These are phyloP conservation scores for Lepus townsendii DNA, from an alignment of 2,797 vertebrate genomes.

Conservation along the genomic window DNA sequence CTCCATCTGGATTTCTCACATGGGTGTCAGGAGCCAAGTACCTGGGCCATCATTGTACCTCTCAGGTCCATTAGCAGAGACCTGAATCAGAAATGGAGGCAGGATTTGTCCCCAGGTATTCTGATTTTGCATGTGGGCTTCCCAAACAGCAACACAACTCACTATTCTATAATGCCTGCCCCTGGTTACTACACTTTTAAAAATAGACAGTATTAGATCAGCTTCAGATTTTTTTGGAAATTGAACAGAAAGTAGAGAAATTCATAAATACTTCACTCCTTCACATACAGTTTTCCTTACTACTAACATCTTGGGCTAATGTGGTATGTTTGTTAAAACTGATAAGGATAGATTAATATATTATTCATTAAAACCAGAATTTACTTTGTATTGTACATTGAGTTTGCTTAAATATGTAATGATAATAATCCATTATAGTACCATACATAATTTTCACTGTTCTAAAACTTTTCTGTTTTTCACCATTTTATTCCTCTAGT, in stretches of 20 bases:
- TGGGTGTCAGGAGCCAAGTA: too few species aligned
- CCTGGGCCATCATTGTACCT: too few species aligned
- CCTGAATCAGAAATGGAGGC: too few species aligned
- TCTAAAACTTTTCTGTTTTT: not conserved
- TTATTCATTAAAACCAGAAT: not conserved
- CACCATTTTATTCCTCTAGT: not conserved
- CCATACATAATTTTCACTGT: not conserved
- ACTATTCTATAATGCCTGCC: too few species aligned
- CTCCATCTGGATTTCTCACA: too few species aligned
- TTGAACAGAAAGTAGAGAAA: conserved; percentile 11
- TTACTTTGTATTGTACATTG: not conserved
- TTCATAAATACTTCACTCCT: not conserved
- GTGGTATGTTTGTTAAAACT: not conserved
- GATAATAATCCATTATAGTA: not conserved
- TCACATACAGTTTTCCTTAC: not conserved
- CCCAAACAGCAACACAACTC: too few species aligned
- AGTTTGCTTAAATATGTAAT: not conserved
- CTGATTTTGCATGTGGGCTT: too few species aligned
- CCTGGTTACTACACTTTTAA: not conserved
- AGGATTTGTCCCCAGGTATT: too few species aligned
- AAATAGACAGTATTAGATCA: not conserved
- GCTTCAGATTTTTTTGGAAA: not conserved
- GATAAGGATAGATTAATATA: not conserved
- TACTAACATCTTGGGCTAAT: not conserved
- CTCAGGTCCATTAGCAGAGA: too few species aligned